Conservation (phyloP, 2,113 vertebrate genomes). For the Speoplatyrhinus poulsoni region DNA sequence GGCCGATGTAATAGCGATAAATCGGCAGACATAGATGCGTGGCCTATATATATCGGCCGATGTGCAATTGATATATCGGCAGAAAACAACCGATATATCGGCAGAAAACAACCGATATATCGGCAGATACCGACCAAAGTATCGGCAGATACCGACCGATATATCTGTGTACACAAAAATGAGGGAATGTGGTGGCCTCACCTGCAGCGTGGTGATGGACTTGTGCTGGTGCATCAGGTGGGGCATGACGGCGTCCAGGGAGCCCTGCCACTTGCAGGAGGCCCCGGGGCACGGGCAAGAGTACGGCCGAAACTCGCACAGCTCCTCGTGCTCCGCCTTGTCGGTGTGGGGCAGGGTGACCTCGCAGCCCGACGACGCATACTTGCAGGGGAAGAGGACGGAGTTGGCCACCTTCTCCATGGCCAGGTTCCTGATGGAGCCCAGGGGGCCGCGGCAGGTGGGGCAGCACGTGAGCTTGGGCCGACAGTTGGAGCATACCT, state of each 20-base stretch:
- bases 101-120: too few species aligned
- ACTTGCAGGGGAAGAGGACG: conserved; percentile 97
- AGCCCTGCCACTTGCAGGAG: conserved; percentile 98
- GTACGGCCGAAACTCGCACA: conserved; percentile 97
- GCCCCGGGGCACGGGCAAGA: conserved; percentile 97
- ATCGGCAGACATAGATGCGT: too few species aligned
- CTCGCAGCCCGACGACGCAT: conserved; percentile 97
- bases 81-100: too few species aligned
- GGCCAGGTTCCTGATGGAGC: conserved; percentile 98
- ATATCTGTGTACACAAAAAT: too few species aligned
- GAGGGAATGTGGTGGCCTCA: conserved; percentile 13
- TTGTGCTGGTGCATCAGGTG: conserved; percentile 99
- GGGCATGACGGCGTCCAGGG: conserved; percentile 97
- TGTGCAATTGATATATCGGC: too few species aligned
- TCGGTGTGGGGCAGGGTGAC: conserved; percentile 97
- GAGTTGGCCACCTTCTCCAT: conserved; percentile 99
- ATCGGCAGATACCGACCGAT: too few species aligned
- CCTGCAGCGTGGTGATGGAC: conserved; percentile 96
- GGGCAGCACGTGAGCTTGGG: conserved; percentile 99
- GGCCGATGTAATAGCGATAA: too few species aligned
- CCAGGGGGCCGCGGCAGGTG: conserved; percentile 93
- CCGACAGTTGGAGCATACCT: conserved; percentile 97
- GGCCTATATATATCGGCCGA: too few species aligned
- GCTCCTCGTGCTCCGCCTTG: conserved; percentile 98
- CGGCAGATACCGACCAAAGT: too few species aligned